These are phyloP conservation scores for Araneus ventricosus DNA, from an alignment of 1,140 invertebrate species.

Conservation along the genomic window DNA sequence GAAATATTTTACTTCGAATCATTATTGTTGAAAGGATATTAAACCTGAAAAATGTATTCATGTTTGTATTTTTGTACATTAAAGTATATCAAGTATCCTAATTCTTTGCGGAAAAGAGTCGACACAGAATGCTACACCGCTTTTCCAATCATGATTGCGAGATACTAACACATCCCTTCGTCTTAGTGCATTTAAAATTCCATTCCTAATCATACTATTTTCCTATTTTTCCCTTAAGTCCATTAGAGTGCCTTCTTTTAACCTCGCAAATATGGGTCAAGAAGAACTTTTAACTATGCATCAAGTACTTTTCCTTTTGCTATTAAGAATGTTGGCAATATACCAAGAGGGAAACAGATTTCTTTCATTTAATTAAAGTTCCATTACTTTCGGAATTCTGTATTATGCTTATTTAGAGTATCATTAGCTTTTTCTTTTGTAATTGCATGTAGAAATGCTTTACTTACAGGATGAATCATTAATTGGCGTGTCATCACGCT, in stretches of 20 bases:
- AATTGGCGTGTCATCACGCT: no score
- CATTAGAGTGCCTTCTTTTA: not conserved
- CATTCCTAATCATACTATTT: not conserved
- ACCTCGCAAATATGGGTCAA: not conserved
- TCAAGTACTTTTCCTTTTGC: not conserved
- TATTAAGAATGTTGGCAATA: not conserved
- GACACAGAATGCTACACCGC: no score
- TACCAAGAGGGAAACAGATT: not conserved
- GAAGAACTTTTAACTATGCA: not conserved
- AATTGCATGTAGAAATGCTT: no score
- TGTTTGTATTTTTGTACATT: no score
- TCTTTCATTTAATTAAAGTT: not conserved
- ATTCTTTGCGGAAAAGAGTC: no score
- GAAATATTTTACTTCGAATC: no score
- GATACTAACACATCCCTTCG: not conserved
- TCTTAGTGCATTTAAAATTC: not conserved
- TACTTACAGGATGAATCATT: no score
- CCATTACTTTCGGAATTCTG: not conserved
- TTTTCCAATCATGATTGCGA: not conserved
- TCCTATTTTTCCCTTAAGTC: not conserved
- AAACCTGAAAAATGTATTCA: no score
- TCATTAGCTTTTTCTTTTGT: no score
- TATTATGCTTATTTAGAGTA: no score
- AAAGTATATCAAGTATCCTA: no score
- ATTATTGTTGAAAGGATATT: no score